phyloP scores from a whole-genome alignment of 2,797 vertebrate genomes.

The Gymnoscopelus microlampas region DNA sequence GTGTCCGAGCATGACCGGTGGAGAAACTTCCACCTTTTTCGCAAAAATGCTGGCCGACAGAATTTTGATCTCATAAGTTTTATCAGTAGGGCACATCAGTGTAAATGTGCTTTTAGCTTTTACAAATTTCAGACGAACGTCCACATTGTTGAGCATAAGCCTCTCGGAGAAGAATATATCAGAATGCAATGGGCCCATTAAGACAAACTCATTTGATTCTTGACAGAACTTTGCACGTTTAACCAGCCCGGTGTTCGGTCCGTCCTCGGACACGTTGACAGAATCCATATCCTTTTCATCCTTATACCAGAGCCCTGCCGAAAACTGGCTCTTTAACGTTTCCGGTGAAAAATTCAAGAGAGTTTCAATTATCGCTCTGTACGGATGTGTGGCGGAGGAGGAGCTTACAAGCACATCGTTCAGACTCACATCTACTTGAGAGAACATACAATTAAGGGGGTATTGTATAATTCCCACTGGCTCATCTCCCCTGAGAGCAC shows the following conservation, averaged over 20 bases:
- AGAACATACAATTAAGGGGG: too few relatives aligned
- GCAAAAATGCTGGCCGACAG: too few relatives aligned
- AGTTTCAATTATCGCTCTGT: not conserved
- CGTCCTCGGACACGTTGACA: not conserved
- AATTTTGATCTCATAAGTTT: too few relatives aligned
- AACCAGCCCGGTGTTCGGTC: not conserved
- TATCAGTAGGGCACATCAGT: too few relatives aligned
- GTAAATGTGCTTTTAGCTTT: too few relatives aligned
- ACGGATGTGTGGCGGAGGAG: not conserved
- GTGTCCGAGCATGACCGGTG: too few relatives aligned
- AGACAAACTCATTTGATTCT: not conserved
- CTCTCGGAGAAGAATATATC: not conserved
- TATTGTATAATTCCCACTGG: too few relatives aligned
- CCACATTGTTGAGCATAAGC: too few relatives aligned
- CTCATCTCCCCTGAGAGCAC: too few relatives aligned
- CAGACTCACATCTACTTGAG: not conserved
- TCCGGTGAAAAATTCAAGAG: not conserved
- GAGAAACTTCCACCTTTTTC: too few relatives aligned
- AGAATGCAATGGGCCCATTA: not conserved
- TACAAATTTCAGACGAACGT: too few relatives aligned
- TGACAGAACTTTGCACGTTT: not conserved
- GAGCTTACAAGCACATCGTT: not conserved
- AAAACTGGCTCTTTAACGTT: not conserved
- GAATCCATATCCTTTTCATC: not conserved
- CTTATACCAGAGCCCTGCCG: not conserved